phyloP scores from a whole-genome alignment of 2,888 invertebrate genomes.

The Agrotis clavis region DNA sequence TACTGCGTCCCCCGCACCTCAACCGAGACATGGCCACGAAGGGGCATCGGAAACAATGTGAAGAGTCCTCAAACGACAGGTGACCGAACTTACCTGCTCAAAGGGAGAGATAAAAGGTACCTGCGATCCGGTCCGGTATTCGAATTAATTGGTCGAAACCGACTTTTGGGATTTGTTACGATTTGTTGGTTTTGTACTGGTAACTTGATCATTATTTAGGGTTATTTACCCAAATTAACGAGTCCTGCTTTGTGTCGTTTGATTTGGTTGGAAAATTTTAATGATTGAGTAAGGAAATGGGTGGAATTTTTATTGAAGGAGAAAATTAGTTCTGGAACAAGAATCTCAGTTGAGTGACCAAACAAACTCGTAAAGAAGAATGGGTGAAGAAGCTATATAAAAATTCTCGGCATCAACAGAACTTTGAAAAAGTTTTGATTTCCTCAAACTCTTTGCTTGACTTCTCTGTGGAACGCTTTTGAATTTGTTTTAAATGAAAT shows the following conservation, averaged over 20 bases:
- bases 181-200: conserved; percentile 71
- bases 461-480: conserved; percentile 37
- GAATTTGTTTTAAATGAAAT: conserved; percentile 37
- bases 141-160: conserved; percentile 83
- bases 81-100: conserved; percentile 86
- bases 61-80: conserved; percentile 80
- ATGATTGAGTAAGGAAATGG: background rate
- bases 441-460: conserved; percentile 50
- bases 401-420: conserved; percentile 43
- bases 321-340: conserved; percentile 37
- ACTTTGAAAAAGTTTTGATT: conserved; percentile 59
- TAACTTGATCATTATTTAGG: conserved; percentile 67
- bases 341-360: conserved; percentile 28
- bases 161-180: conserved; percentile 70
- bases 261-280: conserved; percentile 20
- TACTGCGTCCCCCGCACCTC: conserved; percentile 73
- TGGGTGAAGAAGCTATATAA: conserved; percentile 49
- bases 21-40: conserved; percentile 67
- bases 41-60: conserved; percentile 75
- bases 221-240: conserved; percentile 59
- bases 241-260: conserved; percentile 28
- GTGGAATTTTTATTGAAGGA: background rate
- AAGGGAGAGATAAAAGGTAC: conserved; percentile 80
- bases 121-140: conserved; percentile 81
- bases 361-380: conserved; percentile 37